These are phyloP conservation scores for Ceyx margarethae DNA, from an alignment of 2,113 vertebrate genomes.

Conservation along the genomic window DNA sequence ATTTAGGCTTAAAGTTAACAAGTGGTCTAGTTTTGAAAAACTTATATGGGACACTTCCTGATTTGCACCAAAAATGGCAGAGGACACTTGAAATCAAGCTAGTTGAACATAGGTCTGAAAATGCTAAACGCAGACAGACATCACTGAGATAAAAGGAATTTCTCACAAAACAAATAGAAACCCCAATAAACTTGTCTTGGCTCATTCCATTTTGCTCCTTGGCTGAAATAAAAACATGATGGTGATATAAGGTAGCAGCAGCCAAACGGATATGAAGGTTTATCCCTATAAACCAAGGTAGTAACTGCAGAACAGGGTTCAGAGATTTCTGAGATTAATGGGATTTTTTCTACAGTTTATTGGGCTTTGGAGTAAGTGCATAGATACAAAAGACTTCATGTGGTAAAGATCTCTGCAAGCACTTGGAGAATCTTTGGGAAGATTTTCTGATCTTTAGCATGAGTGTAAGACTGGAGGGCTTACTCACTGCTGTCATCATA, in stretches of 20 bases:
- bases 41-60: neutral
- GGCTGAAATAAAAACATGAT: conserved; percentile 7
- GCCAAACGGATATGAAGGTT: neutral
- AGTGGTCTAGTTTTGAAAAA: neutral
- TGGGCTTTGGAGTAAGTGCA: neutral
- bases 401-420: neutral
- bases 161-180: neutral
- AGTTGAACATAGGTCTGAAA: neutral
- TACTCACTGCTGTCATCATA: neutral
- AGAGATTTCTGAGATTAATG: neutral
- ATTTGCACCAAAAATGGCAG: neutral
- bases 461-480: neutral
- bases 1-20: neutral
- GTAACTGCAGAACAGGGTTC: neutral
- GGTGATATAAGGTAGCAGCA: neutral
- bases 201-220: neutral
- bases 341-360: neutral
- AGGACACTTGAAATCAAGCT: neutral
- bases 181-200: neutral
- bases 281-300: neutral
- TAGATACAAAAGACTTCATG: neutral
- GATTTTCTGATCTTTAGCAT: neutral
- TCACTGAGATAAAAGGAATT: neutral
- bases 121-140: neutral
- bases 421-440: neutral